Base-by-base conservation (phyloP, 2,797 vertebrate species). In the Nyctalus aviator region DNA sequence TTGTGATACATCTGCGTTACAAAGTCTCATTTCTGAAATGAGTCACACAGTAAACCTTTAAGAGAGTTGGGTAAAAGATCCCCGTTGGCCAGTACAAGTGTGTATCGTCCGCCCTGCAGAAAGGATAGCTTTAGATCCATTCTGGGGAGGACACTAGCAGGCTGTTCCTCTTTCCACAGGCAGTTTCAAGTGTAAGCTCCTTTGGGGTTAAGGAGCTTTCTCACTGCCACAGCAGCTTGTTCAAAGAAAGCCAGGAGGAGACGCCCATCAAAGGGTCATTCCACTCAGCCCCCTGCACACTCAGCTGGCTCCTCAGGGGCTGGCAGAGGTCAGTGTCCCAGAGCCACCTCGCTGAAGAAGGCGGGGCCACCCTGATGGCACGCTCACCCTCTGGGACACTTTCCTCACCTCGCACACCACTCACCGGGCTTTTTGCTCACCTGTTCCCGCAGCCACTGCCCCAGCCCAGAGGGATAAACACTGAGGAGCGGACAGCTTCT, bases 1-100 rank as follows among this genome's bases (percentile, higher is more conserved):
- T 96, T 96, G 53, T 95, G 94, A 95, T 97, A 97, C 93, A 82
- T 98, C 94, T 97, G 71, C 95, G 97, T 97, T 97, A 93, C 97
- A 90, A 97, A 94, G 85, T 90, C 84, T 97, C 89, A 44, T 96
- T 97, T 97, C 95, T 96, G 25, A 90, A 96, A 72, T 96, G 95
- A 98, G 96, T 96, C 87, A 86, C 62, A 32, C 64, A 13, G 66
- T 97, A 94, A 93, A 97, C 95, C 1, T 96, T 97, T 90, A 66
- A 85, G 77, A 62, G 72, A 94, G 69, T 75, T 95, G 64, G 97
- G 50, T 93, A 92, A 96, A 96, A 72, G 62, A 27, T 94, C 96
- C 81, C 86, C 84, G 84, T 91, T 88, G 93, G 90, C 55, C 76
- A 72, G 25, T 95, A 46, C 64, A 48, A 53, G 66, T 92, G 53